These are phyloP conservation scores for Drusus annulatus DNA, from an alignment of 1,140 invertebrate species.

Conservation along the genomic window DNA sequence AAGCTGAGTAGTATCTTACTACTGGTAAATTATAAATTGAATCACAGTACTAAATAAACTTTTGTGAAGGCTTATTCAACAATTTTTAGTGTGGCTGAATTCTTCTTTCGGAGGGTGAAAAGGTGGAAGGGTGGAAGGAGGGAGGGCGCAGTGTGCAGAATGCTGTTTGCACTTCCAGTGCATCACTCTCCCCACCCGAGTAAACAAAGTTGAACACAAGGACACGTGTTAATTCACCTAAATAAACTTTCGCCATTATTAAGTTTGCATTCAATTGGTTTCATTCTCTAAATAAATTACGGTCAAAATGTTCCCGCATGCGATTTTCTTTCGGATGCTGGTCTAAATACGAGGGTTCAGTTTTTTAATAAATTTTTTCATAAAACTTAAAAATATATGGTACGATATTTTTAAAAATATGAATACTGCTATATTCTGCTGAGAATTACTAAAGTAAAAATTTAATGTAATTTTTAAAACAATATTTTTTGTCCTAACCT, in stretches of 20 bases:
- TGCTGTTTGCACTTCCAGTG: not conserved
- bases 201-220: not conserved
- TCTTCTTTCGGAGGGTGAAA: too few species aligned
- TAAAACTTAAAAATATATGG: too few species aligned
- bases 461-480: too few species aligned
- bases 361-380: too few species aligned
- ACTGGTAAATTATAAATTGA: not conserved
- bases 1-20: too few species aligned
- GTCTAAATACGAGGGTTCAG: not conserved
- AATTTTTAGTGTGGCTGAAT: too few species aligned
- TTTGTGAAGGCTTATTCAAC: too few species aligned
- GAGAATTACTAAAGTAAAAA: too few species aligned
- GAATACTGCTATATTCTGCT: too few species aligned
- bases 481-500: too few species aligned
- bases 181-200: not conserved
- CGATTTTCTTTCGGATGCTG: constrained; percentile 3
- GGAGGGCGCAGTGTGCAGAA: not conserved
- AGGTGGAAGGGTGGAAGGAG: too few species aligned
- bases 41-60: not conserved
- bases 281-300: constrained; percentile 42
- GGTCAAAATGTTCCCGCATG: constrained; percentile 53
- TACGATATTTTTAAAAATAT: too few species aligned
- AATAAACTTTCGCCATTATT: constrained; percentile 46
- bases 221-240: constrained; percentile 46
- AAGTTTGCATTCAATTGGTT: constrained; percentile 55